phyloP scores from a whole-genome alignment of 2,797 vertebrate genomes.

The Hybognathus amarus region DNA sequence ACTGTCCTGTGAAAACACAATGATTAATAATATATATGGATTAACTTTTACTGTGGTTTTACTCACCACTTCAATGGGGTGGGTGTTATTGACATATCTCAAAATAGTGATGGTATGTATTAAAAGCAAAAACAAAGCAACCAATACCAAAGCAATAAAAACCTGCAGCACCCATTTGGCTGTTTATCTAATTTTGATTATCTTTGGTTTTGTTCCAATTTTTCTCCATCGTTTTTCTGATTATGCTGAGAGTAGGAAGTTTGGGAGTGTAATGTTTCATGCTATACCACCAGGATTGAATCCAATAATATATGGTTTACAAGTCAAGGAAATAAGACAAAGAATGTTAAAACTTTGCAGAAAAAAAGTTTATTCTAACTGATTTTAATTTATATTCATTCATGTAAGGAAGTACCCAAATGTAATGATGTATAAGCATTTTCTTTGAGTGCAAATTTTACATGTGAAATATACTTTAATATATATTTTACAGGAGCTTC shows the following conservation, averaged over 20 bases:
- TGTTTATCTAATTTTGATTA: constrained; percentile 40
- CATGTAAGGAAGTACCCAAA: background rate
- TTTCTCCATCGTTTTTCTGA: constrained; percentile 56
- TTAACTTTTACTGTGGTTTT: constrained; percentile 67
- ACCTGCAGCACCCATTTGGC: constrained; percentile 40
- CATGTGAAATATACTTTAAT: too few species aligned
- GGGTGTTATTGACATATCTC: constrained; percentile 53
- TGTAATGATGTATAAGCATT: too few species aligned
- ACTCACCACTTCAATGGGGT: constrained; percentile 63
- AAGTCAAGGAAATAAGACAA: constrained; percentile 59
- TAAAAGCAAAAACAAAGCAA: constrained; percentile 45
- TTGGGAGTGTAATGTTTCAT: constrained; percentile 38
- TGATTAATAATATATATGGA: constrained; percentile 78
- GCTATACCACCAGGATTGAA: constrained; percentile 60
- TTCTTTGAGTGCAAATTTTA: too few species aligned
- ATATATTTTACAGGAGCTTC: too few species aligned
- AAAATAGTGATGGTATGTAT: constrained; percentile 24
- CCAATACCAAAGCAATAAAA: constrained; percentile 47
- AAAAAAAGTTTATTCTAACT: constrained; percentile 11
- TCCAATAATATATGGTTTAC: constrained; percentile 61
- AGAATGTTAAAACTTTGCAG: constrained; percentile 28
- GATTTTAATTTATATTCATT: background rate
- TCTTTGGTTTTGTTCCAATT: constrained; percentile 32
- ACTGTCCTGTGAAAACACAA: constrained; percentile 76
- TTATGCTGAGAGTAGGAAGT: constrained; percentile 39